Conservation (phyloP, 2,888 invertebrate genomes). For the Rhagonycha lutea region DNA sequence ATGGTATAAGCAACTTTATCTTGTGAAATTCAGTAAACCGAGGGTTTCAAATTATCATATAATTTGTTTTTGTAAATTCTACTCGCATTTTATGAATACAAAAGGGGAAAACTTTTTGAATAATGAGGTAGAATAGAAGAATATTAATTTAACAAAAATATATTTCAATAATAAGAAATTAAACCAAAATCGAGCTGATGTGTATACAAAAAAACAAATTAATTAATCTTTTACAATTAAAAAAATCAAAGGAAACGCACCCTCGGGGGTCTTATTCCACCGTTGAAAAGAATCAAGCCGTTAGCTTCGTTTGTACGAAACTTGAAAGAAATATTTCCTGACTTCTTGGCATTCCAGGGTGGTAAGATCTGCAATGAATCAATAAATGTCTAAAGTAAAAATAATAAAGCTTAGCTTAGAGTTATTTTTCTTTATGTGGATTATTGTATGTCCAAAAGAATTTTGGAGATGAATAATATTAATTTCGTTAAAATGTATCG, state of each 20-base stretch:
- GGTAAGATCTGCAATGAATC: constrained; percentile 73
- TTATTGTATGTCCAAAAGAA: constrained; percentile 6
- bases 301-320: constrained; percentile 95
- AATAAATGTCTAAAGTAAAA: constrained; percentile 16
- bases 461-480: constrained; percentile 9
- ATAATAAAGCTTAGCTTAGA: constrained; percentile 22
- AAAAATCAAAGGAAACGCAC: constrained; percentile 58
- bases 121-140: background rate
- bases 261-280: constrained; percentile 76
- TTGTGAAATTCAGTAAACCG: background rate
- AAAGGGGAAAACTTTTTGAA: background rate
- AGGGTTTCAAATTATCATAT: background rate
- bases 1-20: background rate
- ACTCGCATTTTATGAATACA: background rate
- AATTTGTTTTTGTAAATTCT: background rate
- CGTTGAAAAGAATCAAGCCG: constrained; percentile 91
- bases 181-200: background rate
- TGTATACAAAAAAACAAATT: constrained; percentile 1
- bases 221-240: constrained; percentile 14
- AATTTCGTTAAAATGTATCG: background rate
- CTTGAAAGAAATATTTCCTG: constrained; percentile 90
- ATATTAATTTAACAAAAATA: background rate
- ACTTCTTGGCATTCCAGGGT: constrained; percentile 88
- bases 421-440: constrained; percentile 15
- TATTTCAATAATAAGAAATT: background rate